phyloP scores from a whole-genome alignment of 2,113 vertebrate genomes.

The Excalfactoria chinensis region DNA sequence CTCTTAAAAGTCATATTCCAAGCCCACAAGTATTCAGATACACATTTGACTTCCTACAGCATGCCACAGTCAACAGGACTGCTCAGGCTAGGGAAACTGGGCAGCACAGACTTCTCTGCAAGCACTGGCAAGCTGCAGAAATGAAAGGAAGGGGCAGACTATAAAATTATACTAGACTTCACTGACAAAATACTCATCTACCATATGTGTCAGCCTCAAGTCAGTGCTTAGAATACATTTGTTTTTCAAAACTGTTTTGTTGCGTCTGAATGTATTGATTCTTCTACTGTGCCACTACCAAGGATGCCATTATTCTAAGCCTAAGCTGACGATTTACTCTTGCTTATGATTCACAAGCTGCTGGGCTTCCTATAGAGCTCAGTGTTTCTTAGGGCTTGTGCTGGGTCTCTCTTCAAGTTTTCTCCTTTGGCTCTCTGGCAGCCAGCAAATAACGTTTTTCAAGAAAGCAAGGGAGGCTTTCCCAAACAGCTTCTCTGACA shows the following conservation, averaged over 20 bases:
- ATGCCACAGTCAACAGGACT: neutral
- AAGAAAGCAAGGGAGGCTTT: neutral
- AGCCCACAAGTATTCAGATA: neutral
- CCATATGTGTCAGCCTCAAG: neutral
- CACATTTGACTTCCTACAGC: neutral
- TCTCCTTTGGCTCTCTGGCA: neutral
- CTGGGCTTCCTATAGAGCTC: neutral
- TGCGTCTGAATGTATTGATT: neutral
- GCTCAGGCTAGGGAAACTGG: rapidly evolving
- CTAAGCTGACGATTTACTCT: neutral
- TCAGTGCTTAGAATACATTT: neutral
- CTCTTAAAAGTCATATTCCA: neutral
- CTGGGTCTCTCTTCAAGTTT: neutral
- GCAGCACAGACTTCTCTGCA: neutral
- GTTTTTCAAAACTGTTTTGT: neutral
- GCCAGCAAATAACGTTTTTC: neutral
- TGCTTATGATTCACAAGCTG: neutral
- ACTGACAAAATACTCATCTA: neutral
- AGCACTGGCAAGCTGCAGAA: neutral
- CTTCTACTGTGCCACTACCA: neutral
- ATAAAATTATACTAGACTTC: neutral
- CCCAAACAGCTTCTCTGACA: neutral
- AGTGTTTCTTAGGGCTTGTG: neutral
- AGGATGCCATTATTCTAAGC: neutral
- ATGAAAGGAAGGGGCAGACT: neutral